Conservation (phyloP, 2,888 invertebrate species). For the Ormyrus nitidulus region DNA sequence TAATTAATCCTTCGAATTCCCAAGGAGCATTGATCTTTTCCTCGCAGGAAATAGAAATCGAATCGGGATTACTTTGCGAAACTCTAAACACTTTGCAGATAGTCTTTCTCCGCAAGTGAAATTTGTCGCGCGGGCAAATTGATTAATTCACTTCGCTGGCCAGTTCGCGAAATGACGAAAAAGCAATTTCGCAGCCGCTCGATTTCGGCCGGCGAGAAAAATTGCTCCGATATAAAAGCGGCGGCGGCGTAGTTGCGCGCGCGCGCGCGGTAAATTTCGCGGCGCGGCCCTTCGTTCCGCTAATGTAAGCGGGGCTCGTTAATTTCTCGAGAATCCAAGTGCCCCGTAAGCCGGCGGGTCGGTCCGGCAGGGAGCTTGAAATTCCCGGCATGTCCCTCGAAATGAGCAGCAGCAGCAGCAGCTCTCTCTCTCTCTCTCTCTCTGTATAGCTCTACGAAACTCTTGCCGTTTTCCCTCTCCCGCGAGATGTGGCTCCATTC, state of each 20-base stretch:
- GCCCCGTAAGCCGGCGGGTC: not conserved
- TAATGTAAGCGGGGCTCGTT: constrained; percentile 42
- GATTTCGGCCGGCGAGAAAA: constrained; percentile 37
- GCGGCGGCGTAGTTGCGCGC: not conserved
- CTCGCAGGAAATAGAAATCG: not conserved
- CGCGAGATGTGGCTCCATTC: constrained; percentile 25
- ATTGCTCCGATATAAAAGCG: constrained; percentile 22
- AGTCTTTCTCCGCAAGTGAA: no score
- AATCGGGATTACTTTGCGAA: no score
- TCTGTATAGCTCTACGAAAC: not conserved
- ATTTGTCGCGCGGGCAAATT: no score
- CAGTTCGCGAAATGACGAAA: not conserved
- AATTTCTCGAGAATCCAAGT: constrained; percentile 49
- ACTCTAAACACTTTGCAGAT: no score
- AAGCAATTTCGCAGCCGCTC: constrained; percentile 21
- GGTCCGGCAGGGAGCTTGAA: constrained; percentile 18
- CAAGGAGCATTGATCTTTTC: not conserved
- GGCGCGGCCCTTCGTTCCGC: not conserved
- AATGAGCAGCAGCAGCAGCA: constrained; percentile 33
- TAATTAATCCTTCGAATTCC: constrained; percentile 11
- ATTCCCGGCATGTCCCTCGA: constrained; percentile 45
- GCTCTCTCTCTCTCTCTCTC: not conserved
- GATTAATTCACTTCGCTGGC: no score
- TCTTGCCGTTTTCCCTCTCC: not conserved
- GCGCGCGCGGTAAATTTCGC: no score